Percentiles rank a stretch among this genome's conserved stretches.
Conservation (phyloP, 2,113 vertebrate species). For the Astatoreochromis straeleni region DNA sequence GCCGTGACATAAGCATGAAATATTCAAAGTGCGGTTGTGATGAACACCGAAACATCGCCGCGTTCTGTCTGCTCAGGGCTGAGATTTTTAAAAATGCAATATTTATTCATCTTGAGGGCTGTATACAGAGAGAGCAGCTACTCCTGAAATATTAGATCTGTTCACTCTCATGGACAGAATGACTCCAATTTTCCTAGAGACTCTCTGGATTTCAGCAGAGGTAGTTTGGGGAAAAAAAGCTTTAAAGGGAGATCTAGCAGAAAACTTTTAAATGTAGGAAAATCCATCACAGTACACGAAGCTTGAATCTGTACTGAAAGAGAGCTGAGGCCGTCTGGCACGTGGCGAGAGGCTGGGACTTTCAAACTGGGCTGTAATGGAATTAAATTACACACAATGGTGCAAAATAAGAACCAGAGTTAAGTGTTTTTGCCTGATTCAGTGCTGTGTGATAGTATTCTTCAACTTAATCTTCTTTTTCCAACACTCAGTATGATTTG, state of each 20-base stretch:
- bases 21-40: not conserved
- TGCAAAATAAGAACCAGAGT: not conserved
- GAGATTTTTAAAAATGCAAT: not conserved
- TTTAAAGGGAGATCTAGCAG: not conserved
- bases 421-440: not conserved
- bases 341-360: fast-evolving
- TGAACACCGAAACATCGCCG: not conserved
- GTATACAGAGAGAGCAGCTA: not conserved
- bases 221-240: fast-evolving
- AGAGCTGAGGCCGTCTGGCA: not conserved
- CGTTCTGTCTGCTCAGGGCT: not conserved
- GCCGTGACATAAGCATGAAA: not conserved
- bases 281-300: not conserved
- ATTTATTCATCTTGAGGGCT: not conserved
- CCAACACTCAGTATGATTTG: not conserved
- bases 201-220: not conserved
- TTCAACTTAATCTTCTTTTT: not conserved
- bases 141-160: not conserved
- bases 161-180: not conserved
- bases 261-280: not conserved
- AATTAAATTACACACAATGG: not conserved
- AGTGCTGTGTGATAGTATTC: not conserved
- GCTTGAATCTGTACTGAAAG: not conserved
- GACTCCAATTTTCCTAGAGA: not conserved
- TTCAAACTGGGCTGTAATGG: not conserved